Conservation (phyloP, 2,888 invertebrate genomes). For the Chromoteleia sp. region DNA sequence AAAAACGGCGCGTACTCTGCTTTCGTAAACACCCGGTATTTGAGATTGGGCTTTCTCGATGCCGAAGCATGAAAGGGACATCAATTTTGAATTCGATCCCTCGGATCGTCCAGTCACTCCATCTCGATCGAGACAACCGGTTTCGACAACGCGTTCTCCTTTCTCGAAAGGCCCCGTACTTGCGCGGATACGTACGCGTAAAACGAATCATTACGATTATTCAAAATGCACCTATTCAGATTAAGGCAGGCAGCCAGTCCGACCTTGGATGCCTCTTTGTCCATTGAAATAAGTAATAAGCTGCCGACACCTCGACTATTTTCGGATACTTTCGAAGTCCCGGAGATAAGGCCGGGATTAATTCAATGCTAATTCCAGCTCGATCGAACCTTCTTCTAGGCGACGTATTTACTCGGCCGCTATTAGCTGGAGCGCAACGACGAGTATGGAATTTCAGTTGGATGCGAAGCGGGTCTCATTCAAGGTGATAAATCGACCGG, state of each 20-base stretch:
- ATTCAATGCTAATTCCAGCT: slow-evolving; percentile 41
- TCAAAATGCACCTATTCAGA: slow-evolving; percentile 58
- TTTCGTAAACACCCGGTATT: slow-evolving; percentile 70
- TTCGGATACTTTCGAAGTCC: slow-evolving; percentile 16
- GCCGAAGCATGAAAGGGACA: slow-evolving; percentile 76
- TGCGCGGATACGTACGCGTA: slow-evolving; percentile 28
- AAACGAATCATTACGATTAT: slow-evolving; percentile 75
- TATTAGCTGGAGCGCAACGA: slow-evolving; percentile 48
- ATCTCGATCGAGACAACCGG: slow-evolving; percentile 76
- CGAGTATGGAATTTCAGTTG: slow-evolving; percentile 58
- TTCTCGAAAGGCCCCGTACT: slow-evolving; percentile 66
- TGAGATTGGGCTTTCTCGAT: slow-evolving; percentile 64
- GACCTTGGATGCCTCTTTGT: slow-evolving; percentile 41
- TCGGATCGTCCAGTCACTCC: slow-evolving; percentile 76
- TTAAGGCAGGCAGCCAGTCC: slow-evolving; percentile 29
- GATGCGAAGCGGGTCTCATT: slow-evolving; percentile 46
- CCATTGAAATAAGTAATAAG: slow-evolving; percentile 19
- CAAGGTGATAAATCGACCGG: slow-evolving; percentile 66
- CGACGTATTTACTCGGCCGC: slow-evolving; percentile 37
- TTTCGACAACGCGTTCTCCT: slow-evolving; percentile 77
- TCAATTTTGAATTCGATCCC: slow-evolving; percentile 80
- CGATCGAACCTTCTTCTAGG: slow-evolving; percentile 34
- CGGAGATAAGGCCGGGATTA: slow-evolving; percentile 16
- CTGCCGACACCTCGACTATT: slow-evolving; percentile 28
- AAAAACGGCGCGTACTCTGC: slow-evolving; percentile 1